Conservation (phyloP, 2,797 vertebrate species). For the Sebastes oblongus region DNA sequence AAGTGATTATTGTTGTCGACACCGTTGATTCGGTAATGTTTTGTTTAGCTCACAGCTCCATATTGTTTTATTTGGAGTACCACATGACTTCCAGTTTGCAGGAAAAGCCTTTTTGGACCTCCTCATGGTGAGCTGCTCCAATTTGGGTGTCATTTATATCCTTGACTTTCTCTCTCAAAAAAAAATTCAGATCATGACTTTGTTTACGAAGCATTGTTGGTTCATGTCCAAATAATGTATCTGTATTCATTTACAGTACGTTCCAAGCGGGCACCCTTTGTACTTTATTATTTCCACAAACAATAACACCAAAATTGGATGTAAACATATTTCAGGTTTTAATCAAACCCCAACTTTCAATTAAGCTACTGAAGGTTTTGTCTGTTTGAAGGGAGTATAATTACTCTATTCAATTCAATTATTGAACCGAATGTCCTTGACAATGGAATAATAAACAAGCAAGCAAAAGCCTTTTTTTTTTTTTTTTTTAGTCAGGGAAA, state of each 20-base stretch:
- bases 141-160: not conserved
- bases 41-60: not conserved
- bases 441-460: constrained; percentile 33
- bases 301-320: constrained; percentile 19
- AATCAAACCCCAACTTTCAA: constrained; percentile 20
- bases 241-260: constrained; percentile 1
- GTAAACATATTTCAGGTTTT: constrained; percentile 16
- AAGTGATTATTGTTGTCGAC: not conserved
- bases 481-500: constrained; percentile 1
- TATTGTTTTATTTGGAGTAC: not conserved
- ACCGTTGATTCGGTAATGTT: not conserved
- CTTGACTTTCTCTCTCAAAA: not conserved
- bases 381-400: constrained; percentile 33
- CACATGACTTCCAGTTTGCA: not conserved
- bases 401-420: constrained; percentile 47
- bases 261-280: constrained; percentile 1
- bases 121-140: not conserved
- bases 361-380: constrained; percentile 37
- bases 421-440: constrained; percentile 39
- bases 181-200: not conserved
- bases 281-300: constrained; percentile 35
- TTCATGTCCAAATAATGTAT: not conserved
- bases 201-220: not conserved
- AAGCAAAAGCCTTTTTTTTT: constrained; percentile 25
- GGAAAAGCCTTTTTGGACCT: not conserved